A percentile compares a stretch with the other conserved stretches of the same genome.
These are phyloP conservation scores for Pristiophorus japonicus DNA, from an alignment of 2,113 vertebrate species.

Conservation along the genomic window DNA sequence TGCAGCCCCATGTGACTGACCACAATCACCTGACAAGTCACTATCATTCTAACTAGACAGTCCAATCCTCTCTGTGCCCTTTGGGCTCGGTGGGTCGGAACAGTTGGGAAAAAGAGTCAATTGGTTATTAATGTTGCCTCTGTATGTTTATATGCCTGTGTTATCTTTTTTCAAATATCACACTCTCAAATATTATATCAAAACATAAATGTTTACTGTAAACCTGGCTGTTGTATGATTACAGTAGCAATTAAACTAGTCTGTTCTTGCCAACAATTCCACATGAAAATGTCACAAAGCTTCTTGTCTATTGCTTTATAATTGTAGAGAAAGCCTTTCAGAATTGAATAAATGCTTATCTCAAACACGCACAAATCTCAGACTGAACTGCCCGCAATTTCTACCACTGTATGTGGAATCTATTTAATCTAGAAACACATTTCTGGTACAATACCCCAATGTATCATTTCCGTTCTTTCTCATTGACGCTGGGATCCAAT, in stretches of 20 bases:
- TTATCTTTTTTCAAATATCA: neutral
- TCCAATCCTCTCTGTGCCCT: neutral
- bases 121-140: neutral
- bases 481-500: neutral
- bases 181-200: neutral
- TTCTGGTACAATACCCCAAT: neutral
- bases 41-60: neutral
- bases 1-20: neutral
- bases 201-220: neutral
- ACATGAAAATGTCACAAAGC: neutral
- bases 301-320: neutral
- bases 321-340: neutral
- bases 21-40: neutral
- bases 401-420: neutral
- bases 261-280: slow-evolving; percentile 3
- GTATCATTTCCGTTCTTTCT: neutral
- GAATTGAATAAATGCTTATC: slow-evolving; percentile 10
- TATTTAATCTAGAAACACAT: neutral
- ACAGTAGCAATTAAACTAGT: neutral
- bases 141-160: neutral
- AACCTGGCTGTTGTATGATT: neutral
- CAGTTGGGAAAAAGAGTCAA: neutral
- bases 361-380: neutral
- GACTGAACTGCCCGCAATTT: neutral
- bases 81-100: neutral